Evolutionary conservation across 2,888 invertebrate species (phyloP).

Genomic region (Polietes domitor): DNA sequence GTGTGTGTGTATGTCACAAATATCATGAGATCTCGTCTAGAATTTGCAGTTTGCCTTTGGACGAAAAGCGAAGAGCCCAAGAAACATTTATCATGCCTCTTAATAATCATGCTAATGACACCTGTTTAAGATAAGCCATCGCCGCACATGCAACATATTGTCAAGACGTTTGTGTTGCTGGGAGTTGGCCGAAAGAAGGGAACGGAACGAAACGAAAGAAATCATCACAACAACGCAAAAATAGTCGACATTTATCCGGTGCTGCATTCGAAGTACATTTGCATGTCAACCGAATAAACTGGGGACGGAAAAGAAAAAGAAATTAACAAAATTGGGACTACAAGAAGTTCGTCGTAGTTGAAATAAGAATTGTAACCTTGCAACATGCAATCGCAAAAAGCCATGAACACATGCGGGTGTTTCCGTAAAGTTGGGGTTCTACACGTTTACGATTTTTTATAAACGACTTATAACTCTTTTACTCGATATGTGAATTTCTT

Average conservation of each 20-base stretch:
- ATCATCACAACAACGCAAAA: slow-evolving; percentile 25
- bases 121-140: slow-evolving; percentile 62
- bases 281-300: slow-evolving; percentile 35
- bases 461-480: no score
- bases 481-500: no score
- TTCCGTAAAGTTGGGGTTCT: background rate
- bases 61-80: background rate
- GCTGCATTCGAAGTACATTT: slow-evolving; percentile 9
- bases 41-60: background rate
- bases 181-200: background rate
- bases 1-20: background rate
- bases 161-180: background rate
- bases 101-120: slow-evolving; percentile 64
- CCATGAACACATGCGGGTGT: background rate
- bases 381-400: slow-evolving; percentile 42
- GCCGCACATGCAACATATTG: slow-evolving; percentile 33
- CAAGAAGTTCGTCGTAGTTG: slow-evolving; percentile 16
- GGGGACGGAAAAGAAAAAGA: background rate
- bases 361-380: slow-evolving; percentile 39
- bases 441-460: no score
- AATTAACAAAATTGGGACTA: slow-evolving; percentile 38
- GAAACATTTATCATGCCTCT: slow-evolving; percentile 42
- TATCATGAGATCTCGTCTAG: slow-evolving; percentile 14
- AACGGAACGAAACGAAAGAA: slow-evolving; percentile 24
- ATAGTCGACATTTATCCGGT: background rate